Conservation (phyloP, 2,888 invertebrate genomes). For the Silvanus unidentatus region DNA sequence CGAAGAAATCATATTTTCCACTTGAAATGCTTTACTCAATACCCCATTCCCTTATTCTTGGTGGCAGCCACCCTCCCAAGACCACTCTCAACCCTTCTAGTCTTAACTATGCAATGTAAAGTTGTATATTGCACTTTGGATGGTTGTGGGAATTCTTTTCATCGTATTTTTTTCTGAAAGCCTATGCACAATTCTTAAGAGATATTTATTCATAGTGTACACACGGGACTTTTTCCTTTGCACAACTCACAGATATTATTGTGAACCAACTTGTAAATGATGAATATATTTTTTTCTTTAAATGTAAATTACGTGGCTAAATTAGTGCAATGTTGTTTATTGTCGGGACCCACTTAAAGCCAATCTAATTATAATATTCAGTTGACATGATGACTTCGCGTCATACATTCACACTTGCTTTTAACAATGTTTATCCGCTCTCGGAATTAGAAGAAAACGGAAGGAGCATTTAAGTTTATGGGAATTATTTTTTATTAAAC, state of each 20-base stretch:
- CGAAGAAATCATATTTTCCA: slow-evolving; percentile 49
- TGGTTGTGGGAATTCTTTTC: slow-evolving; percentile 21
- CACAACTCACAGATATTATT: too few relatives aligned
- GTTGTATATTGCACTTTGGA: slow-evolving; percentile 32
- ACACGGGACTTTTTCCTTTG: too few relatives aligned
- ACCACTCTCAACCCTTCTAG: slow-evolving; percentile 47
- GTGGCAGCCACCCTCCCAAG: slow-evolving; percentile 29
- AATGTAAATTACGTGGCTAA: too few relatives aligned
- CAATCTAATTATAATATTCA: slow-evolving; percentile 31
- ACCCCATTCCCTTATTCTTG: slow-evolving; percentile 21
- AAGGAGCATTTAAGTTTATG: slow-evolving; percentile 44
- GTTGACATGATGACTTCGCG: slow-evolving; percentile 45
- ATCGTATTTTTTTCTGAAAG: slow-evolving; percentile 15
- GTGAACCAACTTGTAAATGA: too few relatives aligned
- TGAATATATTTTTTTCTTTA: too few relatives aligned
- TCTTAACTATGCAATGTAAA: slow-evolving; percentile 43
- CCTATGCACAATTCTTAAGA: slow-evolving; percentile 22
- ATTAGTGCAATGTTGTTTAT: too few relatives aligned
- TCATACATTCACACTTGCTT: slow-evolving; percentile 42
- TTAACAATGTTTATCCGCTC: slow-evolving; percentile 44
- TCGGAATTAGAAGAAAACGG: slow-evolving; percentile 44
- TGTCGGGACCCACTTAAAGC: slow-evolving; percentile 4
- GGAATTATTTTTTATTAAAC: slow-evolving; percentile 24
- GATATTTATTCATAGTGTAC: slow-evolving; percentile 27
- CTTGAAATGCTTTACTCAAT: slow-evolving; percentile 36